These are phyloP conservation scores for Crocodylus rhombifer DNA, from an alignment of 2,797 vertebrate genomes.

Conservation along the genomic window DNA sequence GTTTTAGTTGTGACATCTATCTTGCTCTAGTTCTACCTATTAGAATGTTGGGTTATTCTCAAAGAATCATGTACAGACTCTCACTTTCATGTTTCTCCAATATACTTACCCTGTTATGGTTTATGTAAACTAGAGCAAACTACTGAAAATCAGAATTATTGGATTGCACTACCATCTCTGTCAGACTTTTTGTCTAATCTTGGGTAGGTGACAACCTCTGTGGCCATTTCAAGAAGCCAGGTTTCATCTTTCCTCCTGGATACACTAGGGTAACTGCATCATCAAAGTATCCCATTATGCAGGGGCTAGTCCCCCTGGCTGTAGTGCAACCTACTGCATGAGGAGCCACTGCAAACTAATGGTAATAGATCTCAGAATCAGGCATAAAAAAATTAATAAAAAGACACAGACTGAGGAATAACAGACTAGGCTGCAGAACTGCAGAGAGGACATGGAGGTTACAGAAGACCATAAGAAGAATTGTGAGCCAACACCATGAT, in stretches of 20 bases:
- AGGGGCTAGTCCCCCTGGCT: neutral
- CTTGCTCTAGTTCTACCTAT: neutral
- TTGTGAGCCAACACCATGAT: no score
- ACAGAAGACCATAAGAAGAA: no score
- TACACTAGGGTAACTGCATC: neutral
- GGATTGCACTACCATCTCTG: neutral
- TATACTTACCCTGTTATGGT: neutral
- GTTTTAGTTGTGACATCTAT: neutral
- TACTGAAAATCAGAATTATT: neutral
- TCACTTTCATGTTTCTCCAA: neutral
- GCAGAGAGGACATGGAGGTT: neutral
- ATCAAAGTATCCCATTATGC: neutral
- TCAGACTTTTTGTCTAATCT: neutral
- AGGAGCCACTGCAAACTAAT: neutral
- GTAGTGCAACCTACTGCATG: neutral
- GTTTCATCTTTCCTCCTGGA: neutral
- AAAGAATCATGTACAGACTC: neutral
- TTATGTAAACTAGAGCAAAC: neutral
- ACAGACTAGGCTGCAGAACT: neutral
- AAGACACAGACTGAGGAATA: no score
- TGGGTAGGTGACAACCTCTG: neutral
- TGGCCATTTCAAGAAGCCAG: neutral
- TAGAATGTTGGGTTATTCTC: neutral
- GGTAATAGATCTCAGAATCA: neutral
- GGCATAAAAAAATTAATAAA: neutral